Base-by-base conservation (phyloP, 2,888 invertebrate genomes). In the Megalurothrips usitatus region DNA sequence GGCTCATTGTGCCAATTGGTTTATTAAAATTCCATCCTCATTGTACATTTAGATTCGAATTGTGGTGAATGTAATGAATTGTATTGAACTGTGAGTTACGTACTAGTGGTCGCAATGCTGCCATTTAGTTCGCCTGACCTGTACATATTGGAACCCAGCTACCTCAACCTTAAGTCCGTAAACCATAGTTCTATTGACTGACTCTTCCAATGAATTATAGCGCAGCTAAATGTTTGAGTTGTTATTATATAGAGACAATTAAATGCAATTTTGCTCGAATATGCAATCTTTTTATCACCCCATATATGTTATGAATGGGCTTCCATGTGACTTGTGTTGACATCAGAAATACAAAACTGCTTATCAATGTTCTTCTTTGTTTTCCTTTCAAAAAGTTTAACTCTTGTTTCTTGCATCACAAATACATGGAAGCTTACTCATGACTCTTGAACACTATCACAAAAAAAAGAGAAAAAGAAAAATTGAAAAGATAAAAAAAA, bases 101-200 rank as follows among this genome's bases (percentile, higher is more conserved):
- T 75, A 75, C 68, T 75, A 75, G 68, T 75, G 68, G 68, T 75
- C 26, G 26, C 68, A 23, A 75, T 75, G 68, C 23, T 75, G 26
- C 68, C 68, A 75, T 75, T 75, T 75, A 75, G 68, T 75, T 75
- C 68, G 68, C 68, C 68, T 75, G 68, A 75, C 68, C 23, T 75
- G 68, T 75, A 75, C 68, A 75, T 75, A 75, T 75, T 75, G 68
- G 68, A 75, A 75, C 68, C 68, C 68, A 75, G 68, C 68, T 75
- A 75, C 68, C 68, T 75, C 68, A 75, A 75, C 26, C 23, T 75
- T 75, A 75, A 75, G 68, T 75, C 68, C 68, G 68, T 75, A 75
- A 75, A 75, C 68, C 68, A 75, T 75, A 75, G 68, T 26, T 75
- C 68, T 75, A 75, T 75, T 75, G 68, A 75, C 68, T 75, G 68